Evolutionary conservation across 2,113 vertebrate species (phyloP).

Genomic region (Desmodus rotundus): DNA sequence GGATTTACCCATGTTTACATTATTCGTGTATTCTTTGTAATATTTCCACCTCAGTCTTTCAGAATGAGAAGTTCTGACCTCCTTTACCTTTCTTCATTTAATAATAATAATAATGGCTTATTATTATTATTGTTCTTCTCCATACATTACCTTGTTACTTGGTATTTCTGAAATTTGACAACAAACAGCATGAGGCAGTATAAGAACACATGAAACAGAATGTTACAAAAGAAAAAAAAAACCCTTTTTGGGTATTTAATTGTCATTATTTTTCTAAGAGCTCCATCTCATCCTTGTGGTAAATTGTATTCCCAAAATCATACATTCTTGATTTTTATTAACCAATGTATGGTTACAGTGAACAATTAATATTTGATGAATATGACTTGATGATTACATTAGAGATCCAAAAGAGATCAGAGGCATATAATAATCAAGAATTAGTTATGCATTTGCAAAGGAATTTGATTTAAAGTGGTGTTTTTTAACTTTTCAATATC

Average conservation of each 20-base stretch:
- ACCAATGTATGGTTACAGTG: not conserved
- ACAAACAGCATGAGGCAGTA: not conserved
- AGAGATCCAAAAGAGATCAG: not conserved
- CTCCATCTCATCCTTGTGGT: not conserved
- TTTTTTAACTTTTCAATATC: not conserved
- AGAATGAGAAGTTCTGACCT: not conserved
- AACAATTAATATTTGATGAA: constrained; percentile 7
- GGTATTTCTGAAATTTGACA: not conserved
- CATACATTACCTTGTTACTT: not conserved
- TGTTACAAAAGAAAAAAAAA: not conserved
- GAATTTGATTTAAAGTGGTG: not conserved
- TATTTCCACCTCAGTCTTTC: not conserved
- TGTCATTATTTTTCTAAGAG: not conserved
- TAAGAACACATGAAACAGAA: not conserved
- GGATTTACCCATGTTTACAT: not conserved
- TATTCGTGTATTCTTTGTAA: not conserved
- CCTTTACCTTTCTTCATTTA: not conserved
- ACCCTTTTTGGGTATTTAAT: not conserved
- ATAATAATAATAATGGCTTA: not conserved
- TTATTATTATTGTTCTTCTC: not conserved
- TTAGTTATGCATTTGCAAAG: not conserved
- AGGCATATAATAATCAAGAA: not conserved
- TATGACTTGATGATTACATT: not conserved
- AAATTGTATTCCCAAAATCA: not conserved
- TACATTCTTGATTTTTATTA: constrained; percentile 7